Base-by-base conservation (phyloP, 2,113 vertebrate genomes). In the Thinocorus orbignyianus region DNA sequence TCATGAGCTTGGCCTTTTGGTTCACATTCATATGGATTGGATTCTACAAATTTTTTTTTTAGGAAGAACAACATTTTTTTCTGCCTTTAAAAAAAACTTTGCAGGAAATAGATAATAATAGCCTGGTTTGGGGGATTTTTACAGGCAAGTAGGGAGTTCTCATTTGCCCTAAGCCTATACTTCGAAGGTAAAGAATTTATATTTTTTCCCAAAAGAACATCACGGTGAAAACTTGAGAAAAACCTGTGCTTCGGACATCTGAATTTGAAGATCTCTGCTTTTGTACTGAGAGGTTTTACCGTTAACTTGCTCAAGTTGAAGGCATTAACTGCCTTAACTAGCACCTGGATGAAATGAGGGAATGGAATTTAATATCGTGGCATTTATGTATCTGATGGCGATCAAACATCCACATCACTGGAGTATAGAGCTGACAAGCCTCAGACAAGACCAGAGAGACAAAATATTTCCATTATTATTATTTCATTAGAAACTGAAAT, bases 401-500 rank as follows among this genome's bases (percentile, higher is more conserved):
- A 12, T 92, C 1, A 28, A 71, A 82, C 92, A 87, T 76, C 58
- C 71, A 23, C 58, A 65, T 61, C 86, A 44, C 17, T 72, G 37
- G 24, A 84, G 37, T 16, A 68, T 42, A 74, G 77, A 85, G 54
- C 37, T 73, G 79, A 91, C n/a, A 51, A 48, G 69, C 46, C 58
- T 84, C 66, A 95, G 94, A 93, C 46, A 90, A 82, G 42, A 86
- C 55, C 16, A 82, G 51, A 81, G 72, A 93, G 86, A 81, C 31
- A 94, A 85, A 86, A 39, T 76, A 80, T 71, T 86, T 93, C 92
- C 39, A 72, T 64, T 93, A 85, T 65, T 65, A 44, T 66, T 78
- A 82, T 78, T 58, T 92, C 64, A 60, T 77, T 86, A 91, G 82
- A 88, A 88, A 92, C 37, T 41, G 94, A 86, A 84, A 90, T 77